These are phyloP conservation scores for Encarsia formosa DNA, from an alignment of 2,888 invertebrate genomes.

Conservation along the genomic window DNA sequence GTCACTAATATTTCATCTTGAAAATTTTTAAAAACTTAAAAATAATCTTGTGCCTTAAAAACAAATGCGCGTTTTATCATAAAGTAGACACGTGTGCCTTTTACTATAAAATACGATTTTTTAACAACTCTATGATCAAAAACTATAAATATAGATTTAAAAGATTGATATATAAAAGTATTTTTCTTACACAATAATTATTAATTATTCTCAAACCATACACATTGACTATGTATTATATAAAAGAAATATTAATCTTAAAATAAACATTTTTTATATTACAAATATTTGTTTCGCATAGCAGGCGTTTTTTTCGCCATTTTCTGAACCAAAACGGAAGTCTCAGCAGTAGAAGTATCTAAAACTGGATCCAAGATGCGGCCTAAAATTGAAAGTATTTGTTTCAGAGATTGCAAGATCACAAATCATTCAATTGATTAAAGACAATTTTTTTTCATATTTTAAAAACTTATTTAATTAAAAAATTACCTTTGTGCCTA, in stretches of 20 bases:
- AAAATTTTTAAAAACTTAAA: too few species aligned
- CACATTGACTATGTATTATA: background rate
- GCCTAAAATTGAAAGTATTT: constrained; percentile 4
- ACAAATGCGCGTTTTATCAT: too few species aligned
- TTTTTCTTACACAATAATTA: background rate
- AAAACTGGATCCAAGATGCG: constrained; percentile 11
- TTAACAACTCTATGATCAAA: background rate
- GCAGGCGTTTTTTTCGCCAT: constrained; percentile 19
- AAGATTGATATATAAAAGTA: background rate
- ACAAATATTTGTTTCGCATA: background rate
- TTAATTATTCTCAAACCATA: background rate
- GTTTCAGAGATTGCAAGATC: background rate
- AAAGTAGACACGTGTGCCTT: too few species aligned
- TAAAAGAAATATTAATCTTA: background rate
- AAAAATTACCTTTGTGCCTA: constrained; percentile 36
- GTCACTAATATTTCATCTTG: too few species aligned
- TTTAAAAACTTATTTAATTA: constrained; percentile 3
- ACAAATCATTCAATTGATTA: background rate
- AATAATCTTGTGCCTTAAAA: too few species aligned
- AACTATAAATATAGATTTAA: background rate
- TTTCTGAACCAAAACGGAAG: constrained; percentile 18
- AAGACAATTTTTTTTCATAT: constrained; percentile 1
- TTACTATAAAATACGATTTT: background rate
- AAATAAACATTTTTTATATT: background rate
- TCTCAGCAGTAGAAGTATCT: constrained; percentile 6